Evolutionary conservation across 30 jellyfish, hydroid and myxozoan genomes (phyloP).

Genomic region (Cassiopea andromeda): DNA sequence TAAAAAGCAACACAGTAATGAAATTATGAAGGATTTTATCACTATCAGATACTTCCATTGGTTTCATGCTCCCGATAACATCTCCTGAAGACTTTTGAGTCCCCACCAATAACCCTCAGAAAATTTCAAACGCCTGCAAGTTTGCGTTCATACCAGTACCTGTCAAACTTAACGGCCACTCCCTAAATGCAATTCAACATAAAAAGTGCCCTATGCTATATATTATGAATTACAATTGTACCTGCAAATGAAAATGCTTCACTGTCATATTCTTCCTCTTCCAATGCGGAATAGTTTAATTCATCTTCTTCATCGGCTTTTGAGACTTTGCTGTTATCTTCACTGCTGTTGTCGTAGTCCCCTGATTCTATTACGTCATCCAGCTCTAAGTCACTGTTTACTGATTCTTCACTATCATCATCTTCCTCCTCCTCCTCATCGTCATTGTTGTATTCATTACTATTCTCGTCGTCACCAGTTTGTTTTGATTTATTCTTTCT

Average conservation of each 20-base stretch:
- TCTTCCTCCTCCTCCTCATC: slow-evolving; percentile 50
- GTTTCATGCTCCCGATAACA: too few relatives aligned
- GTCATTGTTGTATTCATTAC: slow-evolving; percentile 27
- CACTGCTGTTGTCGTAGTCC: slow-evolving; percentile 10
- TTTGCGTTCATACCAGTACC: too few relatives aligned
- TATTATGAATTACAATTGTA: neutral
- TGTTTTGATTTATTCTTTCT: neutral
- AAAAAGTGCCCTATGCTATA: too few relatives aligned
- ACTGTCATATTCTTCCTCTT: slow-evolving; percentile 47
- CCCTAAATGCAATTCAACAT: too few relatives aligned
- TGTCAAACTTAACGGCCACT: too few relatives aligned
- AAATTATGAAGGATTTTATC: too few relatives aligned
- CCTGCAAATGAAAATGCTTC: slow-evolving; percentile 70
- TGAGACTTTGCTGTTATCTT: neutral
- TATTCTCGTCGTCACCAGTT: neutral
- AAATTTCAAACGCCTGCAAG: too few relatives aligned
- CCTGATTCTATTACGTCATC: slow-evolving; percentile 28
- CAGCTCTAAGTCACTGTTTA: slow-evolving; percentile 21
- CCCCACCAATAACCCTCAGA: too few relatives aligned
- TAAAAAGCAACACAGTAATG: too few relatives aligned
- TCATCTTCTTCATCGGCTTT: slow-evolving; percentile 35
- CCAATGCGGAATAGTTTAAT: slow-evolving; percentile 51
- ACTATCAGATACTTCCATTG: too few relatives aligned
- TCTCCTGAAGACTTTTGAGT: too few relatives aligned
- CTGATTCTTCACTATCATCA: slow-evolving; percentile 45